Evolutionary conservation across 1,140 invertebrate genomes (phyloP).

Genomic region (Zophobas atratus): DNA sequence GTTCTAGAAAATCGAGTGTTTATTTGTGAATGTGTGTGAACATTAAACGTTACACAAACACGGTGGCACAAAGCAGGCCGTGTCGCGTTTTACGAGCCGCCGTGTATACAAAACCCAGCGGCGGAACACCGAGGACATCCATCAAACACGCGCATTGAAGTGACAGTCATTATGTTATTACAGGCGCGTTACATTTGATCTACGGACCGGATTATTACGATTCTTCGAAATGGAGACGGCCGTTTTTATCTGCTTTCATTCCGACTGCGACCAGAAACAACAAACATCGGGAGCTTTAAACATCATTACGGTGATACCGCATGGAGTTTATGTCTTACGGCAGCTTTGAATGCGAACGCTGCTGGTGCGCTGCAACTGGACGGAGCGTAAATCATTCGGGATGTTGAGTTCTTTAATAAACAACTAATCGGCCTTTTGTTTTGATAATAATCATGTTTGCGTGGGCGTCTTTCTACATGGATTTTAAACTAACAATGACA

Average conservation of each 20-base stretch:
- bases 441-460: no score
- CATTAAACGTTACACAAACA: slow-evolving; percentile 64
- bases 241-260: slow-evolving; percentile 61
- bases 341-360: slow-evolving; percentile 43
- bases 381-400: slow-evolving; percentile 47
- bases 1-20: slow-evolving; percentile 66
- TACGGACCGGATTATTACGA: slow-evolving; percentile 62
- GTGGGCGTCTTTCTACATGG: no score
- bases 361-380: slow-evolving; percentile 3
- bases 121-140: slow-evolving; percentile 53
- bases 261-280: slow-evolving; percentile 62
- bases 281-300: slow-evolving; percentile 64
- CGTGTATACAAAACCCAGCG: slow-evolving; percentile 34
- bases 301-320: slow-evolving; percentile 60
- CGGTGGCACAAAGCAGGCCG: slow-evolving; percentile 35
- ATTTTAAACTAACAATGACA: no score
- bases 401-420: not conserved
- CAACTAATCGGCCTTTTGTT: no score
- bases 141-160: slow-evolving; percentile 62
- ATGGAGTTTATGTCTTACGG: slow-evolving; percentile 62
- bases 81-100: slow-evolving; percentile 38
- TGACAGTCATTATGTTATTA: slow-evolving; percentile 66
- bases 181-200: slow-evolving; percentile 65
- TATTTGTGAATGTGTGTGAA: slow-evolving; percentile 65
- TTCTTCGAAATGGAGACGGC: slow-evolving; percentile 61